Evolutionary conservation across 2,113 vertebrate species (phyloP).

Genomic region (Crotalus helleri): DNA sequence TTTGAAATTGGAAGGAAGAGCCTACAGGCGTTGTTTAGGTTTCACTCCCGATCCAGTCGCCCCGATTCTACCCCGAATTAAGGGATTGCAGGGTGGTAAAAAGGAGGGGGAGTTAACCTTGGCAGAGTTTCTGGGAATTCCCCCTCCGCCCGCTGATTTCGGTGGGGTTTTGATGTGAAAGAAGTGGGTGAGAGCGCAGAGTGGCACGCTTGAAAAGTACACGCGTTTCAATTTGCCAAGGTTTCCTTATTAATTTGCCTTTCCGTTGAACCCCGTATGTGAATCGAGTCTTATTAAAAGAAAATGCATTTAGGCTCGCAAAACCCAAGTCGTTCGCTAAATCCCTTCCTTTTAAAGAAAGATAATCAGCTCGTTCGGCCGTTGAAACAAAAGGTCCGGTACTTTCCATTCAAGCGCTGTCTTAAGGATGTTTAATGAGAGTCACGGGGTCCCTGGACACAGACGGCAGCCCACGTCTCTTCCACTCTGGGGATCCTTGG

Average conservation of each 20-base stretch:
- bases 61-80: background rate
- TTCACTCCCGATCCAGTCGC: background rate
- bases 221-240: background rate
- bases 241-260: background rate
- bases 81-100: background rate
- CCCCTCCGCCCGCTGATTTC: background rate
- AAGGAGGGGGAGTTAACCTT: background rate
- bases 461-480: background rate
- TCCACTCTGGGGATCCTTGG: background rate
- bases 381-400: background rate
- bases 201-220: background rate
- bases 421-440: background rate
- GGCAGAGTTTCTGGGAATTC: background rate
- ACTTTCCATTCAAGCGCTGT: background rate
- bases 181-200: background rate
- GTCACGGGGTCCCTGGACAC: background rate
- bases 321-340: background rate
- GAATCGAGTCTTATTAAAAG: background rate
- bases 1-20: background rate
- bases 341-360: background rate
- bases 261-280: background rate
- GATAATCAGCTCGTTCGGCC: background rate
- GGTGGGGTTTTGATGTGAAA: background rate
- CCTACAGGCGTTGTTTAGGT: background rate
- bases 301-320: background rate